Percentiles rank a stretch among this genome's conserved stretches.
Evolutionary conservation across 2,113 vertebrate genomes (phyloP).

Genomic region (Dicentrarchus labrax): DNA sequence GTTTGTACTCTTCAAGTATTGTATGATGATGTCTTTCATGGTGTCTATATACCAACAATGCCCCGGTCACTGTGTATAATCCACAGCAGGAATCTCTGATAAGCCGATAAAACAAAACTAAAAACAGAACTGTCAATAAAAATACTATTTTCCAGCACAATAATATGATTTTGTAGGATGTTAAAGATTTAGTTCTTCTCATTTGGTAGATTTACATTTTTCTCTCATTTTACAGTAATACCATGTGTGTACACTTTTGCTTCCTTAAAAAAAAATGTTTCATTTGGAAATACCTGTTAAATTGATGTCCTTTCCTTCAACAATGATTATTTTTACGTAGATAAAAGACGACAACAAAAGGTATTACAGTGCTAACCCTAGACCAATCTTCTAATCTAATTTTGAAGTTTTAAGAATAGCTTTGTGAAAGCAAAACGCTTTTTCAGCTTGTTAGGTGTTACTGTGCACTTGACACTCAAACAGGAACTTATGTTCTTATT

Average conservation of each 20-base stretch:
- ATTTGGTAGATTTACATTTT: neutral
- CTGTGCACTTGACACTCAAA: too few relatives aligned
- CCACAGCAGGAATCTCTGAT: neutral
- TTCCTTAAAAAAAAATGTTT: neutral
- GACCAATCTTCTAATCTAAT: too few relatives aligned
- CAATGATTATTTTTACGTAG: too few relatives aligned
- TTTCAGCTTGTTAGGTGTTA: too few relatives aligned
- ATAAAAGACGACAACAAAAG: too few relatives aligned
- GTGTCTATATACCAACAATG: neutral
- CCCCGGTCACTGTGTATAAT: neutral
- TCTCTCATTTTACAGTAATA: neutral
- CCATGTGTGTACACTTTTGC: neutral
- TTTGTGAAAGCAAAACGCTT: too few relatives aligned
- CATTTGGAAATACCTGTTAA: too few relatives aligned
- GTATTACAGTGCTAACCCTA: too few relatives aligned
- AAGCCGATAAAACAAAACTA: neutral
- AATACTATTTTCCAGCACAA: neutral
- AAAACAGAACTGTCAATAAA: neutral
- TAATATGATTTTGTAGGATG: neutral
- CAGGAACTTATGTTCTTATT: too few relatives aligned
- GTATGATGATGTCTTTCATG: neutral
- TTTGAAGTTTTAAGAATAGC: too few relatives aligned
- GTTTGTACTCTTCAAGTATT: neutral
- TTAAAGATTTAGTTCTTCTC: neutral
- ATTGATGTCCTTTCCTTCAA: too few relatives aligned